A percentile compares a stretch with the other conserved stretches of the same genome.
These are phyloP conservation scores for Caenorhabditis macrosperma DNA, from an alignment of 2,888 invertebrate species.

Conservation along the genomic window DNA sequence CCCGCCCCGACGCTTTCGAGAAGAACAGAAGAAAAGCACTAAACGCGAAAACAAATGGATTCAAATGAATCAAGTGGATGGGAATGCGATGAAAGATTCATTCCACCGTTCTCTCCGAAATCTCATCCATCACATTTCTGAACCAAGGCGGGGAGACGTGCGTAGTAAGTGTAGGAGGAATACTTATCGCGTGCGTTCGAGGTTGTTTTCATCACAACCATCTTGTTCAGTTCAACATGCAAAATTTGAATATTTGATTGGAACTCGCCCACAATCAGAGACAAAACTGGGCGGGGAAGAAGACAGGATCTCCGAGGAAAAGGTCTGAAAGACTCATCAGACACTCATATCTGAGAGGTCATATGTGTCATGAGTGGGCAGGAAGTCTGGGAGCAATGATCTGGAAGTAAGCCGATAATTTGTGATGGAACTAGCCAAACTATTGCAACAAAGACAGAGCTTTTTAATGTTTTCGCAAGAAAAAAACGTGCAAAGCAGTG, in stretches of 20 bases:
- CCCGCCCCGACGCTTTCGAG: too few species aligned
- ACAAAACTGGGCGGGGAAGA: neutral
- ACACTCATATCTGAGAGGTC: slow-evolving; percentile 12
- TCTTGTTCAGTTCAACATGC: slow-evolving; percentile 2
- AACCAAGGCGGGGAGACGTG: too few species aligned
- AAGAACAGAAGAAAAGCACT: too few species aligned
- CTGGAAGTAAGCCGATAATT: slow-evolving; percentile 10
- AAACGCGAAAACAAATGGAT: too few species aligned
- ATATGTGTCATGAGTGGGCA: slow-evolving; percentile 5
- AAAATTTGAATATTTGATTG: slow-evolving; percentile 41
- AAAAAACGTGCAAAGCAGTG: too few species aligned
- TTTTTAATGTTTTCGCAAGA: neutral
- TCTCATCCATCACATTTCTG: too few species aligned
- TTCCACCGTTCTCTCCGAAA: too few species aligned
- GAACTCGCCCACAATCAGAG: neutral
- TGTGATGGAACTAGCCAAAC: neutral
- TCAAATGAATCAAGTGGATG: too few species aligned
- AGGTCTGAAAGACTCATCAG: neutral
- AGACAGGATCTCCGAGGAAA: neutral
- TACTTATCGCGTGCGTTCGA: slow-evolving; percentile 38
- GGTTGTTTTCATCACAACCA: slow-evolving; percentile 30
- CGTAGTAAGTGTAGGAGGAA: slow-evolving; percentile 1
- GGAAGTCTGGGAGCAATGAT: neutral
- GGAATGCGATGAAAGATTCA: too few species aligned
- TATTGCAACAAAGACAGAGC: too few species aligned